These are phyloP conservation scores for Slavum lentiscoides DNA, from an alignment of 2,888 invertebrate species.

Conservation along the genomic window DNA sequence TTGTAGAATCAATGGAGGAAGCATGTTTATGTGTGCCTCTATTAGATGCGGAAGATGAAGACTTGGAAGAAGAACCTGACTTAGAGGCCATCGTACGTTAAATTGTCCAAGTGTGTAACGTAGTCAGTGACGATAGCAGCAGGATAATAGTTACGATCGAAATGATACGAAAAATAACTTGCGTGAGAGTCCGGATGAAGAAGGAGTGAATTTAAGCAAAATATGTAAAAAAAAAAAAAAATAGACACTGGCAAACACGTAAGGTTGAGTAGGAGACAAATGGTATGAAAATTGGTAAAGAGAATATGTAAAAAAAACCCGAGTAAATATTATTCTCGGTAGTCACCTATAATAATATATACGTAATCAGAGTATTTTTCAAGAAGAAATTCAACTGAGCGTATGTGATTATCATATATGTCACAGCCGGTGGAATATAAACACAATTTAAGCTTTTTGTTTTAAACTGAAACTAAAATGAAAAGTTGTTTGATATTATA, in stretches of 20 bases:
- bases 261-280: not conserved
- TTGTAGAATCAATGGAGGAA: too few relatives aligned
- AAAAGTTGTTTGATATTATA: constrained; percentile 3
- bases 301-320: too few relatives aligned
- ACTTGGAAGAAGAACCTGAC: too few relatives aligned
- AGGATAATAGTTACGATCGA: too few relatives aligned
- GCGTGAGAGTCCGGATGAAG: too few relatives aligned
- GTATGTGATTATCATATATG: not conserved
- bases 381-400: not conserved
- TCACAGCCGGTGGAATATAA: too few relatives aligned
- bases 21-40: too few relatives aligned
- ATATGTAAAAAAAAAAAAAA: not conserved
- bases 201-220: not conserved
- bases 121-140: not conserved
- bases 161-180: not conserved
- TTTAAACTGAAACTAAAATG: not conserved
- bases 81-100: too few relatives aligned
- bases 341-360: not conserved
- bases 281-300: too few relatives aligned
- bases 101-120: not conserved
- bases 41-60: too few relatives aligned
- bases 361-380: not conserved
- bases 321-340: too few relatives aligned
- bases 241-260: not conserved
- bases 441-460: not conserved